Evolutionary conservation across 2,888 invertebrate species (phyloP).

Genomic region (Smittia aterrima): DNA sequence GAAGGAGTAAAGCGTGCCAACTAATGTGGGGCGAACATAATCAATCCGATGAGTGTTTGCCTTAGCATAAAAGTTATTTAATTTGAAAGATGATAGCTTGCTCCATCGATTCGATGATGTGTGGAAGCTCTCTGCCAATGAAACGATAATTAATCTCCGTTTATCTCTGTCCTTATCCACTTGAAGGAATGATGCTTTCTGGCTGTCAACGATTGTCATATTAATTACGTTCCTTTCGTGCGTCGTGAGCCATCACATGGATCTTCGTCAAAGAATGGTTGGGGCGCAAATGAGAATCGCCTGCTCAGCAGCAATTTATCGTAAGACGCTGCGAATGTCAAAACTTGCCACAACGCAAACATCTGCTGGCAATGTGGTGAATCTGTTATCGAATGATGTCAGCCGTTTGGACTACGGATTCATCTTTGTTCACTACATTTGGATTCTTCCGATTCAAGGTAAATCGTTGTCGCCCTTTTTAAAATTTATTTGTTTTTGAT

Average conservation of each 20-base stretch:
- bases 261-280: slow-evolving; percentile 51
- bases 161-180: not conserved
- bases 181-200: slow-evolving; percentile 50
- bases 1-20: not conserved
- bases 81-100: not conserved
- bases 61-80: not conserved
- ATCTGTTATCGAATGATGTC: slow-evolving; percentile 91
- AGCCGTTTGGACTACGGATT: slow-evolving; percentile 85
- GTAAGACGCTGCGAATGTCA: slow-evolving; percentile 65
- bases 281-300: slow-evolving; percentile 68
- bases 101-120: not conserved
- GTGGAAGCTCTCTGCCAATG: too few species aligned
- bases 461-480: not conserved
- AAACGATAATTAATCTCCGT: not conserved
- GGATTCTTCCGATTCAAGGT: slow-evolving; percentile 75
- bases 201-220: slow-evolving; percentile 50
- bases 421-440: slow-evolving; percentile 80
- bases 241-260: slow-evolving; percentile 53
- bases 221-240: slow-evolving; percentile 49
- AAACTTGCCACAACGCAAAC: slow-evolving; percentile 69
- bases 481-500: slow-evolving; percentile 1
- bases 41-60: not conserved
- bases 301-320: slow-evolving; percentile 65
- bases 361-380: slow-evolving; percentile 85
- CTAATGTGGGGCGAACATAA: not conserved